phyloP scores from a whole-genome alignment of 2,888 invertebrate genomes.

The Platycnemis pennipes region DNA sequence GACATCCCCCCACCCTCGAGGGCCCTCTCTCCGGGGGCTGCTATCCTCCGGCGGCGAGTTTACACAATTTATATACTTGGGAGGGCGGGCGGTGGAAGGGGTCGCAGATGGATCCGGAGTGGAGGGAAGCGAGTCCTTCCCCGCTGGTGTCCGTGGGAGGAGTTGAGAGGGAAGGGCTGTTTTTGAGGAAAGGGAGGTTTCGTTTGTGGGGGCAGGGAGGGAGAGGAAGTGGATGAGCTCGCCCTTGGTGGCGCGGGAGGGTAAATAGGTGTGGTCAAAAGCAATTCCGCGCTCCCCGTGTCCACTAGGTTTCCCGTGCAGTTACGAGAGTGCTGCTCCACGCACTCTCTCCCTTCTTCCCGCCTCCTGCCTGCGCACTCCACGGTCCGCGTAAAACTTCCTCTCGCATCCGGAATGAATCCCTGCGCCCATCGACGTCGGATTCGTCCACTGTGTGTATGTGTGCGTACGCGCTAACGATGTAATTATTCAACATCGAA shows the following conservation, averaged over 20 bases:
- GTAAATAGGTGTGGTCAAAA: conserved; percentile 61
- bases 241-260: neutral
- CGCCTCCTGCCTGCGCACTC: neutral
- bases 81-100: neutral
- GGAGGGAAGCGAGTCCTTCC: neutral
- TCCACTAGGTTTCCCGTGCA: conserved; percentile 42
- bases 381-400: neutral
- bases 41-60: neutral
- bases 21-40: neutral
- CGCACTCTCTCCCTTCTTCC: neutral
- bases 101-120: neutral
- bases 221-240: conserved; percentile 14
- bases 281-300: conserved; percentile 60
- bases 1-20: neutral
- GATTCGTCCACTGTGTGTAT: neutral
- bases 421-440: neutral
- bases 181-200: neutral
- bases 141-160: neutral
- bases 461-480: neutral
- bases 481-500: neutral
- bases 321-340: neutral
- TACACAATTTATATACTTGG: conserved; percentile 55
- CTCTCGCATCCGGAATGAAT: conserved; percentile 11
- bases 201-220: neutral
- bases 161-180: conserved; percentile 13